Evolutionary conservation across 2,888 invertebrate genomes (phyloP), one percentile per base, ranked within the genome.

Genomic region (Agrotis exclamationis): DNA sequence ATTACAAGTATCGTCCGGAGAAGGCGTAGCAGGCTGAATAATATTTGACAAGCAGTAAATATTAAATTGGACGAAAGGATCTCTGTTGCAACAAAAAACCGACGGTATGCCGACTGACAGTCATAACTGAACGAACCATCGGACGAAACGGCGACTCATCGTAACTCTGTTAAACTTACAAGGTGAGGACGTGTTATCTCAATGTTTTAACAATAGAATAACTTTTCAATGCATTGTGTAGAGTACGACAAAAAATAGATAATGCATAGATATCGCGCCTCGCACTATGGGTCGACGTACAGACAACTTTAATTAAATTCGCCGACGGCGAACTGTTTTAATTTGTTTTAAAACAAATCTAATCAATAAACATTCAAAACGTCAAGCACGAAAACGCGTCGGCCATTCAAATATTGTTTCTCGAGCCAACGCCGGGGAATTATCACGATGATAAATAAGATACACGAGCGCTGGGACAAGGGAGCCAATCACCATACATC

Each of bases 401-500:
- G 87, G 88, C 87, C 91, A 91, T 92, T 92, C 93, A 94, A 93
- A 94, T 93, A 93, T 94, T 93, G 90, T 93, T 92, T 91, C 93
- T 91, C 91, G 90, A 89, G 87, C 90, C 82, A 90, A 91, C 90
- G 89, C 90, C 88, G 87, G 89, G 92, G 94, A 93, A 95, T 95
- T 94, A 95, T 95, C 94, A 92, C 92, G 94, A 94, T 94, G 94
- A 94, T 94, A 94, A 95, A 94, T 93, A 94, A 95, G 94, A 94
- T 94, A 95, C 93, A 92, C 91, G 90, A 89, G 88, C 90, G 91
- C 86, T 91, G 93, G 93, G 93, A 94, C 95, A 93, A 92, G 93
- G 90, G 91, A 94, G 91, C 95, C 96, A 96, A 96, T 96, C 96
- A 96, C 95, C 96, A 96, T 96, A 96, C 95, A 95, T 96, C 96